Conservation (phyloP, 2,797 vertebrate genomes). For the Scyliorhinus canicula region DNA sequence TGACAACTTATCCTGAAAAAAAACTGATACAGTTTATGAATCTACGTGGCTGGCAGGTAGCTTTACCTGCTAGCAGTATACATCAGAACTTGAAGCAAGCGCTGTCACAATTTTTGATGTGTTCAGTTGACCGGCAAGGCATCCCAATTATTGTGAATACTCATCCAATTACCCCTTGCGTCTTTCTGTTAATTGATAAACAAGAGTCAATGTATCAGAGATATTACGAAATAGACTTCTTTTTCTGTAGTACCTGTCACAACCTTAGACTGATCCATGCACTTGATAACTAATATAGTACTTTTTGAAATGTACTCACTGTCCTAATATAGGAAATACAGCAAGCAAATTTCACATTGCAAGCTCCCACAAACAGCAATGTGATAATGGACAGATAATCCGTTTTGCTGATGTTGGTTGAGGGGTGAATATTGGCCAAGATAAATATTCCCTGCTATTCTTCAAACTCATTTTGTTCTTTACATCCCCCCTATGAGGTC, state of each 20-base stretch:
- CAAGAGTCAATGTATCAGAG: neutral
- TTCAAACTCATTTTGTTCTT: neutral
- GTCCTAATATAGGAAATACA: neutral
- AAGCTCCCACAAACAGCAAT: neutral
- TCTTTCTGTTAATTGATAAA: too few species aligned
- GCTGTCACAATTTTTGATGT: neutral
- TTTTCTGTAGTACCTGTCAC: too few species aligned
- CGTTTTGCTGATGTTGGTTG: neutral
- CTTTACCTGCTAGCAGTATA: neutral
- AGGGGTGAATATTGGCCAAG: neutral
- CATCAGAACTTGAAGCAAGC: neutral
- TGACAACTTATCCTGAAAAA: neutral
- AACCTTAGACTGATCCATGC: neutral
- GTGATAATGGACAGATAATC: neutral
- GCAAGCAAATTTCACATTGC: neutral
- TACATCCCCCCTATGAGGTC: neutral
- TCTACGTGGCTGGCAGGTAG: neutral
- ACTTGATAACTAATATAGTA: neutral
- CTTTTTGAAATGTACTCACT: neutral
- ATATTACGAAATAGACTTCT: neutral
- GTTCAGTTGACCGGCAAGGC: neutral
- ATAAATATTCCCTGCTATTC: neutral
- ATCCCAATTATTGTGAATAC: neutral
- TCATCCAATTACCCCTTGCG: neutral
- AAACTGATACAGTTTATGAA: neutral